These are phyloP conservation scores for Ctenicera cuprea DNA, from an alignment of 2,888 invertebrate species.

Conservation along the genomic window DNA sequence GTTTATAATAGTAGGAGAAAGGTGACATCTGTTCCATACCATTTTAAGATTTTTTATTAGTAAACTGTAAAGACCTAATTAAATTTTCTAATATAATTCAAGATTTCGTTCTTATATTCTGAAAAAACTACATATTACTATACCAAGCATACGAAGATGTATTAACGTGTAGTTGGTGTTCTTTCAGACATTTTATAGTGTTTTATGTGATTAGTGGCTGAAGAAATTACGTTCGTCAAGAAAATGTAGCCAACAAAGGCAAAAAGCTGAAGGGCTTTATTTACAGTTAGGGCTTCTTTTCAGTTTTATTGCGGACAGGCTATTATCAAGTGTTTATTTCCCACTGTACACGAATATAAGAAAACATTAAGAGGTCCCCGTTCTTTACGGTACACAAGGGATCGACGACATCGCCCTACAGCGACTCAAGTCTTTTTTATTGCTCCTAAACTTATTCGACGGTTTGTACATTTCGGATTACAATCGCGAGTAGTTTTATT, in stretches of 20 bases:
- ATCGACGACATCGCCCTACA: conserved; percentile 23
- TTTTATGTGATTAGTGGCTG: background rate
- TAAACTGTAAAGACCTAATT: too few species aligned
- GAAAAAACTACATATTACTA: too few species aligned
- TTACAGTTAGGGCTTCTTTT: conserved; percentile 28
- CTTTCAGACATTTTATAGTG: too few species aligned
- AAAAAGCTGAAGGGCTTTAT: conserved; percentile 20
- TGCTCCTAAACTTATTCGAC: conserved; percentile 25
- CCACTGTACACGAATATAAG: conserved; percentile 33
- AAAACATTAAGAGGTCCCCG: conserved; percentile 30
- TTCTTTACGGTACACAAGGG: conserved; percentile 32
- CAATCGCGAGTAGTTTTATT: conserved; percentile 16
- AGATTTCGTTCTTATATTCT: too few species aligned
- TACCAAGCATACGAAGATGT: too few species aligned
- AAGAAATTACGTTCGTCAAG: background rate
- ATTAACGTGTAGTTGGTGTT: too few species aligned
- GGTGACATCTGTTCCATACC: too few species aligned
- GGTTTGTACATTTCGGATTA: conserved; percentile 17
- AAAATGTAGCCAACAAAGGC: conserved; percentile 6
- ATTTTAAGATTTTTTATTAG: too few species aligned
- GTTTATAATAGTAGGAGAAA: too few species aligned
- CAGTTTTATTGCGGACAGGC: conserved; percentile 34
- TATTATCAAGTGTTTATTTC: conserved; percentile 36
- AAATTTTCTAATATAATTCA: too few species aligned
- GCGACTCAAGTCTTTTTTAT: conserved; percentile 29